Evolutionary conservation across 2,888 invertebrate species (phyloP).

Genomic region (Ormyrus labotus): DNA sequence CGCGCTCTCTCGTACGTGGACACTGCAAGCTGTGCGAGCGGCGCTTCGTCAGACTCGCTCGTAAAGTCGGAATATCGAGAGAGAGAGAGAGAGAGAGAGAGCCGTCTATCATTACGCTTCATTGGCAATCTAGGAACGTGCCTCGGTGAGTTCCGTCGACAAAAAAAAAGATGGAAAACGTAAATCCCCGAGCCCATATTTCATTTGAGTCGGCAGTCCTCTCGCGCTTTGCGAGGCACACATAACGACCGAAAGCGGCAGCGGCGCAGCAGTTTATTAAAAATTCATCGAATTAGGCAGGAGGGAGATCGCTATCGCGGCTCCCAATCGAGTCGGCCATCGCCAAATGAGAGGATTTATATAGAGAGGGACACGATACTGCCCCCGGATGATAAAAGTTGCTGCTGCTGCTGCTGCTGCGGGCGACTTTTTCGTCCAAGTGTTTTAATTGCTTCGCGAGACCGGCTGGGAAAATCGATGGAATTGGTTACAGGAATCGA

Average conservation of each 20-base stretch:
- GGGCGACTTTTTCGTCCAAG: no score
- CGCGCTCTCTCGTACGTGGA: background rate
- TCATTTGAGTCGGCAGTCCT: no score
- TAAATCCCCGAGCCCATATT: background rate
- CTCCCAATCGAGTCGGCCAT: background rate
- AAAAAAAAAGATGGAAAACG: background rate
- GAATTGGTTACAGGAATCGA: no score
- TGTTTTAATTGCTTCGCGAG: no score
- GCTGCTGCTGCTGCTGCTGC: no score
- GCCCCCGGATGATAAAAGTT: no score
- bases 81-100: background rate
- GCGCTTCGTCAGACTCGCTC: conserved; percentile 3
- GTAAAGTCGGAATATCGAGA: background rate
- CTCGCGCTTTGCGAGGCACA: no score
- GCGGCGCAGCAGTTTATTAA: conserved; percentile 19
- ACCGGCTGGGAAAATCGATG: no score
- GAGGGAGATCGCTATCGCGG: conserved; percentile 17
- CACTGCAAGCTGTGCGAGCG: background rate
- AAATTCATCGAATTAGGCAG: conserved; percentile 18
- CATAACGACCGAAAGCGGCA: background rate
- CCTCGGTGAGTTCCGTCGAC: background rate
- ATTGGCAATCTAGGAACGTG: conserved; percentile 15
- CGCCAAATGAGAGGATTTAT: background rate
- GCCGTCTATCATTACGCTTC: conserved; percentile 19
- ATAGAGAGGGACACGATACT: background rate